Conservation (phyloP, 1,140 invertebrate genomes). For the Ceratoteleas bidentatus region DNA sequence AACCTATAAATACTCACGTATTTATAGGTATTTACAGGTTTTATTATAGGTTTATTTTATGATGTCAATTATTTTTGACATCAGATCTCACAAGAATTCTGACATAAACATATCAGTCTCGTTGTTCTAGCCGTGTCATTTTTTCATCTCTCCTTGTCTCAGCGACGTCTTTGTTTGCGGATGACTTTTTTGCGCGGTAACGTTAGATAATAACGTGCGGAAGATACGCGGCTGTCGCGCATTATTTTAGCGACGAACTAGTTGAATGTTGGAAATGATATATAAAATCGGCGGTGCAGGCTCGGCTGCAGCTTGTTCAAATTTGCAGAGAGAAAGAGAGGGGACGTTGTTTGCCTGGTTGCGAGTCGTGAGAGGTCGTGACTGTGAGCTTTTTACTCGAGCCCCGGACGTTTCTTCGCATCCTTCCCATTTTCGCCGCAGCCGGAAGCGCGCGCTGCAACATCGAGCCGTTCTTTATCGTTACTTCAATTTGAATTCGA, state of each 20-base stretch:
- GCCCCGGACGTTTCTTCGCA: constrained; percentile 47
- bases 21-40: too few species aligned
- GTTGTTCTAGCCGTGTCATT: too few species aligned
- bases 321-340: constrained; percentile 68
- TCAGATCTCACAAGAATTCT: too few species aligned
- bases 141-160: too few species aligned
- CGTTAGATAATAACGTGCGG: too few species aligned
- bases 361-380: constrained; percentile 45
- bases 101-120: too few species aligned
- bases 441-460: constrained; percentile 18
- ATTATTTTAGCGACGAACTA: constrained; percentile 34
- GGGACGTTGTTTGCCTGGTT: constrained; percentile 54
- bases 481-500: constrained; percentile 56
- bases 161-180: too few species aligned
- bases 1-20: too few species aligned
- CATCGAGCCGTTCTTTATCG: constrained; percentile 42
- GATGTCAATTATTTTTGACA: too few species aligned
- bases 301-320: constrained; percentile 68
- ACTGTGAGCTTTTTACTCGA: constrained; percentile 57
- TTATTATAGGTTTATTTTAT: too few species aligned
- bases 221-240: neutral
- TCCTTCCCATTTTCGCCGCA: constrained; percentile 39
- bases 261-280: constrained; percentile 46
- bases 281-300: constrained; percentile 34
- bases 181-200: too few species aligned